Conservation (phyloP, 1,140 invertebrate species). For the Amphibalanus amphitrite region DNA sequence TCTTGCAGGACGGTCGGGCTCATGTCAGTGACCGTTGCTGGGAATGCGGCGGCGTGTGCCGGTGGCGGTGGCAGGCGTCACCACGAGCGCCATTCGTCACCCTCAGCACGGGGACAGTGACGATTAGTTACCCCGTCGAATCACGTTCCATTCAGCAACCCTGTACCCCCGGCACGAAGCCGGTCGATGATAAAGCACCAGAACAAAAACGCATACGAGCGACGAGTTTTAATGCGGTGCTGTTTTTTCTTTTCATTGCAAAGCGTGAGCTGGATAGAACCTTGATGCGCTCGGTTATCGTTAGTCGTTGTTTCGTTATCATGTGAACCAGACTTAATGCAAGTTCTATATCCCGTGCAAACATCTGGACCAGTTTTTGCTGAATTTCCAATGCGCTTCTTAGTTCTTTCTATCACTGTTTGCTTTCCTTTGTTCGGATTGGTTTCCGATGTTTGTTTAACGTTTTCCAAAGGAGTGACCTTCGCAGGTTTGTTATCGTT, state of each 20-base stretch:
- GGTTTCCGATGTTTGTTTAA: neutral
- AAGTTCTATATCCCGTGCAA: neutral
- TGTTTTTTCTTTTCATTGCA: too few relatives aligned
- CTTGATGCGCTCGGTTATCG: too few relatives aligned
- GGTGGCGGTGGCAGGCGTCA: too few relatives aligned
- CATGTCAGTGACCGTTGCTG: too few relatives aligned
- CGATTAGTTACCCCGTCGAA: neutral
- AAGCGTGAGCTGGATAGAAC: neutral
- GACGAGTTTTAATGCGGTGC: neutral
- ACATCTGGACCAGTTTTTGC: neutral
- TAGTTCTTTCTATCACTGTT: neutral
- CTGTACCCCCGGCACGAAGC: neutral
- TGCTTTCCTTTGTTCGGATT: neutral
- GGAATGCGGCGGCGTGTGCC: too few relatives aligned
- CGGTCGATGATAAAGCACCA: neutral
- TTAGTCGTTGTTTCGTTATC: neutral
- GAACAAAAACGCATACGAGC: neutral
- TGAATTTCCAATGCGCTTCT: neutral
- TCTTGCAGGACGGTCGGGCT: too few relatives aligned
- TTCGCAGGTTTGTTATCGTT: too few relatives aligned
- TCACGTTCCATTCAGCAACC: neutral
- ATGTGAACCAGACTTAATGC: neutral
- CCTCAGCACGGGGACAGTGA: neutral
- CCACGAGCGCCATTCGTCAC: too few relatives aligned
- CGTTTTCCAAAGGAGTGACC: too few relatives aligned